Base-by-base conservation (phyloP, 2,797 vertebrate species). In the Malurus leucopterus region DNA sequence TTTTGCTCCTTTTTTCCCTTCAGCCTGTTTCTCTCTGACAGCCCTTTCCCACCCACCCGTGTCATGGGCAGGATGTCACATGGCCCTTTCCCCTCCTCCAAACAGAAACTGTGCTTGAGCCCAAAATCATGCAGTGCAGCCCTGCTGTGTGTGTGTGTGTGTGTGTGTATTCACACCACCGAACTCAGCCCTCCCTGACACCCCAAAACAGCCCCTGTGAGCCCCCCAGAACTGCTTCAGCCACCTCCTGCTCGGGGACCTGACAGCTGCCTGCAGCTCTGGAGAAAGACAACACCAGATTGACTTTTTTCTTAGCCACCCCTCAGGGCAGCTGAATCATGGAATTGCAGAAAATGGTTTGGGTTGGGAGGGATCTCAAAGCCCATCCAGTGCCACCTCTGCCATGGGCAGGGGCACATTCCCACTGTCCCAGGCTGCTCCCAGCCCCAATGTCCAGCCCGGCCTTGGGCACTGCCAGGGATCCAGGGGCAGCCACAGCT, bases 191-290 rank as follows among this genome's bases (percentile, higher is more conserved):
- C 63, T 13, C 54, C 20, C 77, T 8, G 15, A 30, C 34, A 44
- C 15, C 73, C 44, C 29, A 1, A 6, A 40, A 18, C 11, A 7
- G 13, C 58, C 49, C 44, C n/a, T 21, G 9, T 0, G 15, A 14
- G n/a, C 8, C 2, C 47, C 40, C 1, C 32, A 8, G 32, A 18
- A 44, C n/a, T 23, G 20, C 11, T 41, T 3, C 1, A 2, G 64
- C 53, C 40, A 15, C 43, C 6, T 12, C 51, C 68, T 4, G 13
- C 62, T 30, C 7, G 8, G 22, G 46, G 10, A 41, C 11, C 15
- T 3, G n/a, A 8, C 7, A 21, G 8, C 41, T 46, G 55, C 36
- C 22, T 44, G 54, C 3, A 2, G 5, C 3, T 38, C 15, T 51
- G 68, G 54, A 53, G 19, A 65, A 50, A 41, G 49, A 47, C 53